Evolutionary conservation across 2,113 vertebrate genomes (phyloP), one percentile per base, ranked within the genome.

Genomic region (Gila orcuttii): DNA sequence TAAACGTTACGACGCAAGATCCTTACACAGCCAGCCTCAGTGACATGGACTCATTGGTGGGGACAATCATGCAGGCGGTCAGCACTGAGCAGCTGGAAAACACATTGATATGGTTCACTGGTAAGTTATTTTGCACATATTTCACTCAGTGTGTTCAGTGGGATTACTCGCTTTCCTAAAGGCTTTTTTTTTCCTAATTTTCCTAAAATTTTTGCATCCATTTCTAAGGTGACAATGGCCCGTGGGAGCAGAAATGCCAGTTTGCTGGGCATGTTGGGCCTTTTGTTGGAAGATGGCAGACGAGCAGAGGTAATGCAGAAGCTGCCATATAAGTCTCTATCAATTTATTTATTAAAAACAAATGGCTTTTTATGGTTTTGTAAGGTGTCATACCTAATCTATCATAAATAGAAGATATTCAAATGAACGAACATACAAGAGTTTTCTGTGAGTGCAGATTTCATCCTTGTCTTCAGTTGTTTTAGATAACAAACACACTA

Each of bases 171-270:
- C 33, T 2, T 82, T 55, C 52, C 59, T 82, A 42, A 36, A 77
- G 45, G 9, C 33, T 7, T 50, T 25, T n/a, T n/a, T n/a, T n/a
- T n/a, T n/a, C n/a, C n/a, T n/a, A n/a, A n/a, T n/a, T n/a, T n/a
- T n/a, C n/a, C n/a, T n/a, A 12, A 60, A n/a, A 52, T 74, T 19
- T 77, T 60, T 50, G 13, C 6, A 45, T 59, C 33, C 6, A 60
- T 10, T 21, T 74, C 25, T 73, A 91, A 99, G 98, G 97, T 85
- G 98, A 99, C 94, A 99, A 99, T 0, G 98, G 98, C 0, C 97
- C 98, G 0, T 99, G 98, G 98, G 95, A 97, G 39, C 93, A 97
- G 95, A 99, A 99, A 92, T 99, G 98, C 33, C 95, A 98, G 89
- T 96, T 97, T 87, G 95, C 97, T 0, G 98, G 98, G 88, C 94